A percentile compares a stretch with the other conserved stretches of the same genome.
Conservation (phyloP, 2,113 vertebrate genomes). For the Brachyistius frenatus region DNA sequence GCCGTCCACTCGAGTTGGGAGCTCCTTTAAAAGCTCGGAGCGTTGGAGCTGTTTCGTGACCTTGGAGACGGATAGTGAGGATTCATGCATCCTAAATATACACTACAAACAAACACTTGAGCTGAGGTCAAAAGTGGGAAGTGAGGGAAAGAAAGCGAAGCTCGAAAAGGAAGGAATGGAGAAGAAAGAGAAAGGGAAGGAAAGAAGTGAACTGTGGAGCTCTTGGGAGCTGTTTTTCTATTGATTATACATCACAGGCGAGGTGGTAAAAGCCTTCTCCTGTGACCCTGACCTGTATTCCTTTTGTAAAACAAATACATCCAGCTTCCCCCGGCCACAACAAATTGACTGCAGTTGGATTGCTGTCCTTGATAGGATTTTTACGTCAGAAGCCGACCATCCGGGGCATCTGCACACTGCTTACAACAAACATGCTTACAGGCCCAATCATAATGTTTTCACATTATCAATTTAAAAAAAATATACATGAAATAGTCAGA, state of each 20-base stretch:
- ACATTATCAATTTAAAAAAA: too few species aligned
- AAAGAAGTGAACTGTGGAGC: slow-evolving; percentile 29
- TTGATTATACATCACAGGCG: slow-evolving; percentile 64
- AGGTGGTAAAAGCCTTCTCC: slow-evolving; percentile 58
- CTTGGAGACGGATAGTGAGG: slow-evolving; percentile 31
- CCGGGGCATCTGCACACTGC: background rate
- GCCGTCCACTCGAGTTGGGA: slow-evolving; percentile 17
- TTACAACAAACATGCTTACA: background rate
- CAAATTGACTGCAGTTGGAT: slow-evolving; percentile 40
- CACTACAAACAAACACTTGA: slow-evolving; percentile 3
- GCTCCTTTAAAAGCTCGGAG: background rate
- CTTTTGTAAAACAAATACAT: slow-evolving; percentile 65
- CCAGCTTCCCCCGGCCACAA: slow-evolving; percentile 34
- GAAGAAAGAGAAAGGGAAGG: background rate
- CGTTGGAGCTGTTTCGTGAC: slow-evolving; percentile 27
- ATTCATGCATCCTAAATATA: slow-evolving; percentile 13
- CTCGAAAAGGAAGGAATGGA: slow-evolving; percentile 1
- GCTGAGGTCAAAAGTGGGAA: slow-evolving; percentile 8
- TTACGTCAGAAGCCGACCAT: background rate
- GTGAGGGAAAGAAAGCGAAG: slow-evolving; percentile 3
- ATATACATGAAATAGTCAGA: too few species aligned
- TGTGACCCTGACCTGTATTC: slow-evolving; percentile 60
- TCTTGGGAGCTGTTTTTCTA: slow-evolving; percentile 53
- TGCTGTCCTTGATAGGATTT: background rate
- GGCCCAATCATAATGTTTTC: too few species aligned